Evolutionary conservation across 1,140 invertebrate genomes (phyloP).

Genomic region (Drosophila pruinosa): DNA sequence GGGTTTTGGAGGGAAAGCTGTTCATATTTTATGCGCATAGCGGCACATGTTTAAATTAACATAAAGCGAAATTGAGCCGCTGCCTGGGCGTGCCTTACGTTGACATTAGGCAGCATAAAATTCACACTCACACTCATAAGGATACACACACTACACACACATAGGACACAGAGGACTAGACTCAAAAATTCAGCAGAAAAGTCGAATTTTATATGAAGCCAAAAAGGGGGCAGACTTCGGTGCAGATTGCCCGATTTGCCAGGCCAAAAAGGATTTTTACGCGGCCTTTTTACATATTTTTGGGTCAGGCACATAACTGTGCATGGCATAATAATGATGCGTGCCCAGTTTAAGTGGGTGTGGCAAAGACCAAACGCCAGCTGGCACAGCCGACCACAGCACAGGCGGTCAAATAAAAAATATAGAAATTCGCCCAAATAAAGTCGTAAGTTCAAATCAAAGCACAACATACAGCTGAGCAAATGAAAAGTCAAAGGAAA

Average conservation of each 20-base stretch:
- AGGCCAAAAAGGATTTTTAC: slow-evolving; percentile 63
- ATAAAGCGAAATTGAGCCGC: slow-evolving; percentile 80
- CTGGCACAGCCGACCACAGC: slow-evolving; percentile 39
- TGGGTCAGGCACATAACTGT: slow-evolving; percentile 77
- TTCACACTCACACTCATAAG: slow-evolving; percentile 14
- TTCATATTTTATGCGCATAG: slow-evolving; percentile 81
- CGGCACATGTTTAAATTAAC: slow-evolving; percentile 81
- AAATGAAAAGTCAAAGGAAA: slow-evolving; percentile 43
- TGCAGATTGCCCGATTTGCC: slow-evolving; percentile 43
- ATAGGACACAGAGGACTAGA: slow-evolving; percentile 21
- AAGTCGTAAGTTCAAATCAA: slow-evolving; percentile 48
- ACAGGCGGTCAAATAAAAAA: slow-evolving; percentile 50
- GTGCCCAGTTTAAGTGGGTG: slow-evolving; percentile 30
- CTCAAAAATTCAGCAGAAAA: slow-evolving; percentile 76
- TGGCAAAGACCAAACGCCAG: slow-evolving; percentile 13
- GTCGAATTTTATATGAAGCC: slow-evolving; percentile 71
- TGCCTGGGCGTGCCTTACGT: slow-evolving; percentile 60
- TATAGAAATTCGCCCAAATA: slow-evolving; percentile 37
- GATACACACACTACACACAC: slow-evolving; percentile 21
- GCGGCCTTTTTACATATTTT: slow-evolving; percentile 72
- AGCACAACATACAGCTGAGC: slow-evolving; percentile 1
- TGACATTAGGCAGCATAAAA: slow-evolving; percentile 68
- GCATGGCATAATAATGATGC: slow-evolving; percentile 80
- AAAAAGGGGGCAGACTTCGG: slow-evolving; percentile 2
- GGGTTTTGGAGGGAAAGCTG: slow-evolving; percentile 17